Evolutionary conservation across 2,113 vertebrate genomes (phyloP).

Genomic region (Phrynosoma platyrhinos): DNA sequence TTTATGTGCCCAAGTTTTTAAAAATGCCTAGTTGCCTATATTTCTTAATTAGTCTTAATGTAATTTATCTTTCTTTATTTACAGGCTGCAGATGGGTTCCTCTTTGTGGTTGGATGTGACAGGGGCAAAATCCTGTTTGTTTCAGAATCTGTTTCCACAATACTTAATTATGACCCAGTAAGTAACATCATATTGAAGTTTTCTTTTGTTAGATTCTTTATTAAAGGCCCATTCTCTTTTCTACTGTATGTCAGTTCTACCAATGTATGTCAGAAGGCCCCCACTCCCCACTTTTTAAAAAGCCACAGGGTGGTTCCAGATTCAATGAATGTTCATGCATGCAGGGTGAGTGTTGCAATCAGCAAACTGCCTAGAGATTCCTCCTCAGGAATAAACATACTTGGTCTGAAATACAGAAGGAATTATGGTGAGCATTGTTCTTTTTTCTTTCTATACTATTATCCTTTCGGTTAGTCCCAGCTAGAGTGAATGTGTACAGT

Average conservation of each 20-base stretch:
- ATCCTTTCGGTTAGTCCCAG: too few relatives aligned
- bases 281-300: neutral
- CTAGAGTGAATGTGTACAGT: too few relatives aligned
- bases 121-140: conserved; percentile 93
- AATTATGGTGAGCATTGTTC: neutral
- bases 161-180: conserved; percentile 90
- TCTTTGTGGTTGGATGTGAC: conserved; percentile 93
- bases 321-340: too few relatives aligned
- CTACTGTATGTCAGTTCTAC: neutral
- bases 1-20: neutral
- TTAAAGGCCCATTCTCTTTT: neutral
- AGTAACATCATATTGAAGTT: conserved; percentile 37
- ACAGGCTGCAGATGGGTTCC: conserved; percentile 91
- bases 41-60: neutral
- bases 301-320: too few relatives aligned
- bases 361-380: neutral
- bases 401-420: neutral
- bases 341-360: neutral
- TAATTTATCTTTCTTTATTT: conserved; percentile 35
- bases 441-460: too few relatives aligned
- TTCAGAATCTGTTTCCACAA: conserved; percentile 91
- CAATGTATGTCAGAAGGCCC: neutral
- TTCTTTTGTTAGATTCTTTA: neutral
- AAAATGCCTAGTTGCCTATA: neutral
- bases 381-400: neutral